Conservation (phyloP, 2,797 vertebrate species). For the Fundulus diaphanus region DNA sequence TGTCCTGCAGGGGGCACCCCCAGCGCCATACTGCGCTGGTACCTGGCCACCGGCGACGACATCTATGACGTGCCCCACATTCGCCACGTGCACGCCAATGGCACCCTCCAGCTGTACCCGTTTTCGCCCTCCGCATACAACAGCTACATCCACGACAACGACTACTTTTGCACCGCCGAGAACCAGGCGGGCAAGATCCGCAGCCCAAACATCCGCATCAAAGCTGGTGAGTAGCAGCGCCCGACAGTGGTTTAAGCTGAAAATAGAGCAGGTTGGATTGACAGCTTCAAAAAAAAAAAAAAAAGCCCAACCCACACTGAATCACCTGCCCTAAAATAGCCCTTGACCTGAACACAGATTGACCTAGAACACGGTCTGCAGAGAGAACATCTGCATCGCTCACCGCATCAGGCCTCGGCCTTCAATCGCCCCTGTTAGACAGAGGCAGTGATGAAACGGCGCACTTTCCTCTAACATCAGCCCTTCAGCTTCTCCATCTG, state of each 20-base stretch:
- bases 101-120: constrained; percentile 97
- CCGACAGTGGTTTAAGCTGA: constrained; percentile 36
- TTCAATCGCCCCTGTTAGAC: constrained; percentile 55
- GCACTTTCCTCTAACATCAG: constrained; percentile 47
- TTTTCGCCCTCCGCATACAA: constrained; percentile 99
- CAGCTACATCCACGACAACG: constrained; percentile 98
- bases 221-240: constrained; percentile 88
- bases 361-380: constrained; percentile 76
- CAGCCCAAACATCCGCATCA: constrained; percentile 97
- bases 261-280: constrained; percentile 73
- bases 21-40: constrained; percentile 96
- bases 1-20: constrained; percentile 97
- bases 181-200: constrained; percentile 97
- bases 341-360: constrained; percentile 73
- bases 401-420: constrained; percentile 51
- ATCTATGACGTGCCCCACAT: constrained; percentile 99
- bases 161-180: constrained; percentile 99
- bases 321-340: constrained; percentile 75
- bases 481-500: constrained; percentile 43
- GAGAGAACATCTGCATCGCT: constrained; percentile 73
- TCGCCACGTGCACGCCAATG: constrained; percentile 97
- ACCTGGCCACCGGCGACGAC: constrained; percentile 98
- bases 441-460: constrained; percentile 45
- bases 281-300: constrained; percentile 58
- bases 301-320: constrained; percentile 55